Conservation (phyloP, 1,140 invertebrate genomes). For the Halictus rubicundus region DNA sequence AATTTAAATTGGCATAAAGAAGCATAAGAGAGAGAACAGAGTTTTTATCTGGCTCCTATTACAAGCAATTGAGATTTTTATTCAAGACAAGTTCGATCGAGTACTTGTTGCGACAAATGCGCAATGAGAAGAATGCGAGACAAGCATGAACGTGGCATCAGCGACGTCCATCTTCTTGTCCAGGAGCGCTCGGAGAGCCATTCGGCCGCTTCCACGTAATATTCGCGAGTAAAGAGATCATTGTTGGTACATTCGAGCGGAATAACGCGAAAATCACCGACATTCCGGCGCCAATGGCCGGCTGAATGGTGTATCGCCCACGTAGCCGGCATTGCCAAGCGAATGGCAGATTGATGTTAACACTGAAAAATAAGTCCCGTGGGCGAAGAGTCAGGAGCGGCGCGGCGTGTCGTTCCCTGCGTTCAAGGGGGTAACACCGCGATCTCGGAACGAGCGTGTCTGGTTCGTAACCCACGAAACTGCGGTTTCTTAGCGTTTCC, state of each 20-base stretch:
- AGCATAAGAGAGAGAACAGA: too few species aligned
- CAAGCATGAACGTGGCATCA: too few species aligned
- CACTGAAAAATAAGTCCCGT: constrained; percentile 56
- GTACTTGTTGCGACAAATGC: too few species aligned
- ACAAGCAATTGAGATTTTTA: too few species aligned
- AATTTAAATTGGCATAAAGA: too few species aligned
- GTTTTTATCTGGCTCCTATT: too few species aligned
- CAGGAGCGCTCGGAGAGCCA: too few species aligned
- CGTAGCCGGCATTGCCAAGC: constrained; percentile 20
- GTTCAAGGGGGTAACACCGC: not conserved
- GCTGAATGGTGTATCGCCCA: constrained; percentile 42
- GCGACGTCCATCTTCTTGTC: too few species aligned
- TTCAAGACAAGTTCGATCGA: too few species aligned
- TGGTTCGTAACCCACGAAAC: constrained; percentile 38
- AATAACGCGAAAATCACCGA: not conserved
- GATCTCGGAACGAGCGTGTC: constrained; percentile 14
- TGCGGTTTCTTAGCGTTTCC: not conserved
- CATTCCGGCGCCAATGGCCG: constrained; percentile 4
- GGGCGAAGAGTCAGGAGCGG: constrained; percentile 48
- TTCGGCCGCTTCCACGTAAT: not conserved
- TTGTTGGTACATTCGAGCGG: not conserved
- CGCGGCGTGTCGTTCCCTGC: constrained; percentile 25
- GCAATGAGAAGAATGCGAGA: too few species aligned
- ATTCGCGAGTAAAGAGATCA: too few species aligned
- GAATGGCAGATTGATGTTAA: constrained; percentile 57